Percentiles rank a stretch among this genome's conserved stretches.
Conservation (phyloP, 2,888 invertebrate species). For the Acleris emargana region DNA sequence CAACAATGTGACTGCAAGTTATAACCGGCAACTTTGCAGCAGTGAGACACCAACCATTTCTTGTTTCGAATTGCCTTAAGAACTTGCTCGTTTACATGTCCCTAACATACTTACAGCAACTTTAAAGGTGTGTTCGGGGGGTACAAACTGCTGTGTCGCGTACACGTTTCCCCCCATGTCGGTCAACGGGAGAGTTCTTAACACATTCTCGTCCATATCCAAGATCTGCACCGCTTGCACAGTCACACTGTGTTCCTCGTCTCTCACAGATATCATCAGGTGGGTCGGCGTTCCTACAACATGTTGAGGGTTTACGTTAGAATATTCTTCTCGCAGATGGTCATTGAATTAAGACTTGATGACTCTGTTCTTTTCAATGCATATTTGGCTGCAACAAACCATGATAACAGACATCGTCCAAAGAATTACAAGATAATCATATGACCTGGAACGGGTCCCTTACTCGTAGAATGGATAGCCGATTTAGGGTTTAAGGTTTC, state of each 20-base stretch:
- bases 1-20: neutral
- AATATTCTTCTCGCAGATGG: neutral
- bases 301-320: neutral
- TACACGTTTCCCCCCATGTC: slow-evolving; percentile 11
- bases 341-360: neutral
- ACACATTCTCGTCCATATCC: slow-evolving; percentile 16
- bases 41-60: too few species aligned
- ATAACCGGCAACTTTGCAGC: neutral
- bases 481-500: too few species aligned
- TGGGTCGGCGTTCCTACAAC: slow-evolving; percentile 3
- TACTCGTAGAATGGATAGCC: too few species aligned
- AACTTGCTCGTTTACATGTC: neutral
- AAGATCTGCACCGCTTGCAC: slow-evolving; percentile 14
- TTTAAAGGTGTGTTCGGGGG: slow-evolving; percentile 23
- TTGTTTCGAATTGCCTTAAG: neutral
- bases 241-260: slow-evolving; percentile 10
- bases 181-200: slow-evolving; percentile 7
- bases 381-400: too few species aligned
- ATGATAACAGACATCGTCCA: too few species aligned
- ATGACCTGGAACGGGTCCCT: too few species aligned
- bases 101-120: slow-evolving; percentile 26
- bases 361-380: too few species aligned
- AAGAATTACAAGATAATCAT: too few species aligned
- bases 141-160: slow-evolving; percentile 17
- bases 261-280: slow-evolving; percentile 21